Evolutionary conservation across 2,888 invertebrate genomes (phyloP), one percentile per base, ranked within the genome.

Genomic region (Microctonus aethiopoides): DNA sequence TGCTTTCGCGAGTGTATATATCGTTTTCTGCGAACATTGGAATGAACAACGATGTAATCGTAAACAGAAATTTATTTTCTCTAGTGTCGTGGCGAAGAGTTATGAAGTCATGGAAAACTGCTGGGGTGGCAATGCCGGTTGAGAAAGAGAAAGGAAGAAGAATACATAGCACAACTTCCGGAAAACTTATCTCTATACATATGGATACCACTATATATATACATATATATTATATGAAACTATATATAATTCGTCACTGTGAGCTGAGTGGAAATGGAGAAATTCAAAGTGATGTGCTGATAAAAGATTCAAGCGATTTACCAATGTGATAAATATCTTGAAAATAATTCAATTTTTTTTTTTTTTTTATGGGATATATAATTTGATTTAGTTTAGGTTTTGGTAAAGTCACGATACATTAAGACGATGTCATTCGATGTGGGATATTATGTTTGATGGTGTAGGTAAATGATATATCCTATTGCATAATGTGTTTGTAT

Each of bases 291-390:
- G 39, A 64, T 41, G 20, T 70, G 39, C 29, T 63, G 70, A 74
- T 74, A 69, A 74, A 72, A 70, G 59, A 72, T 74, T 71, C 66
- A 65, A n/a, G 65, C 52, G 62, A 71, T 61, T 61, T 24, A 61
- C 59, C 34, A 59, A 32, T 34, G 34, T 34, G 13, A 32, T 59
- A 10, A 36, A 36, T 34, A 46, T 16, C 16, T 20, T 59, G 9
- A 34, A 34, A 34, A 32, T 59, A 20, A 34, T 34, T 59, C 59
- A 10, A 59, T n/a, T 34, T 20, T 20, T 11, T 59, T 22, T 11
- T 59, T 22, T n/a, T 16, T 1, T 16, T 9, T 2, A 29, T 46
- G 46, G 1, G 1, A 7, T 2, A 16, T n/a, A 46, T 16, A 7
- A 16, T 46, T 46, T 7, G 16, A 46, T 16, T 20, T 4, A 29